phyloP scores from a whole-genome alignment of 2,888 invertebrate species.

The Periphyllus acericola region DNA sequence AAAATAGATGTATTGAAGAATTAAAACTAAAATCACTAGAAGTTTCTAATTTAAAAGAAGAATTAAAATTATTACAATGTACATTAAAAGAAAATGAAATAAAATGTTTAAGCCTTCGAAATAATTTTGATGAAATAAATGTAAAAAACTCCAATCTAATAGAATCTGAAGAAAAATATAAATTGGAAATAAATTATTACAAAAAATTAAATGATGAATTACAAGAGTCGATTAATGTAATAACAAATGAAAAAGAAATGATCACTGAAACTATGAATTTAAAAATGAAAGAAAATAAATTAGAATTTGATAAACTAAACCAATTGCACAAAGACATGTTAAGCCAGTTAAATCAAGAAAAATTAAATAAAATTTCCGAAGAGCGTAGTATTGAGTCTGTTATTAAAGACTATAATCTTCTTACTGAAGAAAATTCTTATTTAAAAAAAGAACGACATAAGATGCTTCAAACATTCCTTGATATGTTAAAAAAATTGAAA shows the following conservation, averaged over 20 bases:
- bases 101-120: constrained; percentile 5
- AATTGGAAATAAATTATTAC: constrained; percentile 11
- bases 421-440: constrained; percentile 60
- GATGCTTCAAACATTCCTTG: constrained; percentile 21
- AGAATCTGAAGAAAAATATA: constrained; percentile 38
- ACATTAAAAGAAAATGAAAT: constrained; percentile 26
- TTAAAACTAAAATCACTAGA: constrained; percentile 43
- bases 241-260: constrained; percentile 38
- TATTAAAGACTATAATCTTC: constrained; percentile 53
- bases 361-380: constrained; percentile 56
- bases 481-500: constrained; percentile 40
- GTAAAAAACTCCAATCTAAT: constrained; percentile 12
- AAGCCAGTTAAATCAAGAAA: constrained; percentile 53
- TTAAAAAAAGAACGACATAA: constrained; percentile 62
- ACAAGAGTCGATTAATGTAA: constrained; percentile 4
- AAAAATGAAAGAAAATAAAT: constrained; percentile 37
- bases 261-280: constrained; percentile 4
- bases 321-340: constrained; percentile 39
- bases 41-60: constrained; percentile 36
- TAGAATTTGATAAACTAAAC: constrained; percentile 37
- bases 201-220: constrained; percentile 32
- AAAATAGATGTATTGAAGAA: constrained; percentile 47
- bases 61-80: constrained; percentile 29
- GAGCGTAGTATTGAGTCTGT: constrained; percentile 58
- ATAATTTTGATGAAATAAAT: constrained; percentile 29